Percentiles rank a stretch among this genome's conserved stretches.
phyloP scores from a whole-genome alignment of 2,113 vertebrate species.

The Apteryx owenii region DNA sequence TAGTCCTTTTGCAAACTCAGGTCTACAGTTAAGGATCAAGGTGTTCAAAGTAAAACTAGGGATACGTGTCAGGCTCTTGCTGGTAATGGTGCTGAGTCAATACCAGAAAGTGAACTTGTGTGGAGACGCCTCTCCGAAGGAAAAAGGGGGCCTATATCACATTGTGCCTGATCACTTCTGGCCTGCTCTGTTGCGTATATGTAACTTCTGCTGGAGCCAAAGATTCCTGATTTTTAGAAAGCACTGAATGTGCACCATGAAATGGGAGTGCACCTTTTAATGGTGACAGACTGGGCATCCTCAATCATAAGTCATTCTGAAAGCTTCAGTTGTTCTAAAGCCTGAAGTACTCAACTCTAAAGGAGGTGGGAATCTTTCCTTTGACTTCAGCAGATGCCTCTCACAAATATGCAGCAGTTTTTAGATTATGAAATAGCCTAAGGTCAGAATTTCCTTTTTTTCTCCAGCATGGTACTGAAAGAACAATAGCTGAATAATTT shows the following conservation, averaged over 20 bases:
- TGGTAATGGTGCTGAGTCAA: neutral
- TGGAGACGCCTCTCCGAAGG: neutral
- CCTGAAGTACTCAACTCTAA: neutral
- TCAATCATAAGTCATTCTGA: neutral
- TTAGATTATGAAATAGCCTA: neutral
- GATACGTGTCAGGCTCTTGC: neutral
- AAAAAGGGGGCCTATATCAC: neutral
- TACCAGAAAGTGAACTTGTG: neutral
- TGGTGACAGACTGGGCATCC: neutral
- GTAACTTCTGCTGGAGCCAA: neutral
- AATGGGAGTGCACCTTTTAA: neutral
- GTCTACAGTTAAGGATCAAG: neutral
- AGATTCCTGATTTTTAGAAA: neutral
- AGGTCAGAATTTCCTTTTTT: constrained; percentile 25
- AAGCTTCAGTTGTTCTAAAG: neutral
- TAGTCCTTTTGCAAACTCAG: neutral
- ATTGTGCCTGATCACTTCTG: neutral
- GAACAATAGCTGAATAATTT: constrained; percentile 36
- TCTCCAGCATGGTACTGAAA: neutral
- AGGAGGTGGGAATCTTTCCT: neutral
- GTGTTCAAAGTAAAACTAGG: neutral
- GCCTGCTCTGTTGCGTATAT: neutral
- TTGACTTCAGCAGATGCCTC: neutral
- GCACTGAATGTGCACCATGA: rapidly evolving
- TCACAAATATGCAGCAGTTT: neutral